Base-by-base conservation (phyloP, 2,888 invertebrate species). In the Rhamnusium bicolor region DNA sequence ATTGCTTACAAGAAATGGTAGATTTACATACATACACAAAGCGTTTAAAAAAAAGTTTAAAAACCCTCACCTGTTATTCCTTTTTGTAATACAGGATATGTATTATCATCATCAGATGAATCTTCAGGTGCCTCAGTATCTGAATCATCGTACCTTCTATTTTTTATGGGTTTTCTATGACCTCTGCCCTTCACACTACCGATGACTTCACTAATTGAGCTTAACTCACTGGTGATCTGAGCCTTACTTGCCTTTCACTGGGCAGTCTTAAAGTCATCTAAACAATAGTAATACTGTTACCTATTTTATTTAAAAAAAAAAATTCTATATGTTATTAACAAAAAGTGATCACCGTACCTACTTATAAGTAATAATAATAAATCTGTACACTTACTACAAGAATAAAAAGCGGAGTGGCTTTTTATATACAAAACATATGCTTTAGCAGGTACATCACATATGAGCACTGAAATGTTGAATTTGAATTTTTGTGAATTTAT, bases 391-490 rank as follows among this genome's bases (percentile, higher is more conserved):
- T 71, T 71, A 2, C 66, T 58, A 53, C 66, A 71, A 49, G 62
- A 66, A 27, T 58, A 73, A 65, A 49, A 76, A 8, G 63, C 76
- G 19, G 65, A 29, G 49, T 61, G 76, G 16, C 72, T 56, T 56
- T 76, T 73, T 29, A 71, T 73, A 29, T 54, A 53, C 16, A 76
- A 61, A 27, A 73, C 27, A 69, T 65, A 76, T 16, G 69, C 46
- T 62, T 76, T 79, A 51, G 76, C 76, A 40, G 73, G 76, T 21
- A 46, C 27, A 62, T 76, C 73, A 69, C 76, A 76, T 24, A 76
- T 66, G 14, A 76, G 29, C 68, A 66, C 65, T 21, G 7, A 3
- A 61, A 72, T 19, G 6, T 16, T 47, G 24, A 72, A 72, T 5
- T 51, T n/a, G 47, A 32, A 72, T 19, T 2, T 53, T 40, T 61